phyloP scores from a whole-genome alignment of 2,888 invertebrate species.

The Apodemia mormo region DNA sequence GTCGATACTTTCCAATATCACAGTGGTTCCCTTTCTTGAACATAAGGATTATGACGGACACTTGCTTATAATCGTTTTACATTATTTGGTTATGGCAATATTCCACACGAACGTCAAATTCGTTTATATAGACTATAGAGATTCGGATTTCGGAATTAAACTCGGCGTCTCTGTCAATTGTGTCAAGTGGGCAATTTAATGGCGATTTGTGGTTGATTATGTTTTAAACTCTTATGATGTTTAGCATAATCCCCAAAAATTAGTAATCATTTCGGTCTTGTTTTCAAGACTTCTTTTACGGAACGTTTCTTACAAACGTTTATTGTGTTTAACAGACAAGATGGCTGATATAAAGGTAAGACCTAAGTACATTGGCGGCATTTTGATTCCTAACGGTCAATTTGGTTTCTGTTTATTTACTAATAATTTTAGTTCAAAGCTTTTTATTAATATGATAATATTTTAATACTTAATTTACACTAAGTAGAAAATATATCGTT shows the following conservation, averaged over 20 bases:
- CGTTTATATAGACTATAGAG: no score
- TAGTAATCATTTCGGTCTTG: conserved; percentile 50
- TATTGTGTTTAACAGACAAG: conserved; percentile 59
- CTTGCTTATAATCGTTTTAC: no score
- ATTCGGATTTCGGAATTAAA: not conserved
- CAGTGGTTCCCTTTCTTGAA: no score
- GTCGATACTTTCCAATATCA: no score
- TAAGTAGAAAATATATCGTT: not conserved
- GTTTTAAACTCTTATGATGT: conserved; percentile 46
- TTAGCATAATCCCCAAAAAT: conserved; percentile 49
- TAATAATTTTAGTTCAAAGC: not conserved
- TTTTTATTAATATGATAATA: no score
- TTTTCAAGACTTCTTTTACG: conserved; percentile 52
- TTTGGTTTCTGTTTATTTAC: conserved; percentile 46
- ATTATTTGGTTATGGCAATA: no score
- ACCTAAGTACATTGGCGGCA: conserved; percentile 68
- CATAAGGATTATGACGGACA: no score
- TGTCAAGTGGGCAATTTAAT: conserved; percentile 54
- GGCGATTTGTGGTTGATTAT: conserved; percentile 44
- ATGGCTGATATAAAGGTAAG: conserved; percentile 82
- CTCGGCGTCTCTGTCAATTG: conserved; percentile 22
- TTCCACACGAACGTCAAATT: no score
- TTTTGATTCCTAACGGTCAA: conserved; percentile 73
- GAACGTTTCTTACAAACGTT: conserved; percentile 67
- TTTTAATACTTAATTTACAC: not conserved